Conservation (phyloP, 2,113 vertebrate genomes). For the Amphilophus citrinellus region DNA sequence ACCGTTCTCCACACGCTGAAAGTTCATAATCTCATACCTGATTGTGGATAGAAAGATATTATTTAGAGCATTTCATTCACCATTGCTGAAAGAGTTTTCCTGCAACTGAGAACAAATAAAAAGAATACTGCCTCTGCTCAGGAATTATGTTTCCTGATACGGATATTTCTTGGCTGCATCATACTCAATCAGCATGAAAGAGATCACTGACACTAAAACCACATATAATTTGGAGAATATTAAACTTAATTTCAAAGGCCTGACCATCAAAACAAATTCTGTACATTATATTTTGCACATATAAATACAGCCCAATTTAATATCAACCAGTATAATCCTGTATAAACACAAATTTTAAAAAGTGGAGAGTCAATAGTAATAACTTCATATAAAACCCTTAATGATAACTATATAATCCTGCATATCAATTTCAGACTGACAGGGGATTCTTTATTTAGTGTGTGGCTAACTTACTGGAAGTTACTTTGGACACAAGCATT, state of each 20-base stretch:
- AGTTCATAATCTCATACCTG: conserved; percentile 99
- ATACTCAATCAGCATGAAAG: background rate
- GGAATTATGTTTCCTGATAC: background rate
- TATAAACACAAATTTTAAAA: too few relatives aligned
- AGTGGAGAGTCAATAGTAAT: too few relatives aligned
- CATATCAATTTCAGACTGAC: too few relatives aligned
- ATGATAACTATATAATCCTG: too few relatives aligned
- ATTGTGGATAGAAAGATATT: background rate
- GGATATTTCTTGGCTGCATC: background rate
- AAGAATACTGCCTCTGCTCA: background rate
- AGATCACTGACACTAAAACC: background rate
- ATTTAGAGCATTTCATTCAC: background rate
- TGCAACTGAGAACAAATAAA: background rate
- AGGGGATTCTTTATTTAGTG: background rate
- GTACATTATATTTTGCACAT: too few relatives aligned
- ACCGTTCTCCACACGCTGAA: conserved; percentile 88
- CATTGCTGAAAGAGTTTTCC: background rate
- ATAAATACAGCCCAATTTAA: too few relatives aligned
- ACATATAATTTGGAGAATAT: background rate
- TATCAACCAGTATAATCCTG: too few relatives aligned
- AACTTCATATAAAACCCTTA: too few relatives aligned
- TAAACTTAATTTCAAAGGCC: background rate
- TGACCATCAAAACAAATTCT: background rate
- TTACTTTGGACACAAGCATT: background rate
- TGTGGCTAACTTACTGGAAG: background rate